Evolutionary conservation across 2,888 invertebrate genomes (phyloP), one percentile per base, ranked within the genome.

Genomic region (Xestia rhomboidea): DNA sequence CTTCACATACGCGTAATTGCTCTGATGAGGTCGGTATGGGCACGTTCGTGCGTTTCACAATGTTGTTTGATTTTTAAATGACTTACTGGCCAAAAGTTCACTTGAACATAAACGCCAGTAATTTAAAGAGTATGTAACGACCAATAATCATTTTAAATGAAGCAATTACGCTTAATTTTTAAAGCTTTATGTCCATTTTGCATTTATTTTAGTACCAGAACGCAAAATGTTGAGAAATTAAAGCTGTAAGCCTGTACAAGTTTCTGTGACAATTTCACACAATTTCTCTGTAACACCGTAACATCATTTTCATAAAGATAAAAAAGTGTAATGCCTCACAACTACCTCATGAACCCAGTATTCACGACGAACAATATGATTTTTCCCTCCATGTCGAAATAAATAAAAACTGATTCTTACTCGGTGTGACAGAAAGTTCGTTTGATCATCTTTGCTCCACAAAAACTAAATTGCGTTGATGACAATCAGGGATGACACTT

Each of bases 311-410:
- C 8, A 57, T 60, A 21, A 34, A 63, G 13, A 69, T 51, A 54
- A 85, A 70, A 82, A 83, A 49, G n/a, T 15, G 27, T 30, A 2
- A 49, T 51, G 11, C 51, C 2, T 46, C 71, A 46, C 71, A 46
- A 63, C 24, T 11, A 54, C 7, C 38, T 69, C 63, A 24, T 63
- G 84, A 87, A 75, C 85, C 84, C 41, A 84, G 85, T 67, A 84
- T 69, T 66, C 85, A 84, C 72, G 75, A 60, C 46, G 49, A 74
- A 74, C 87, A 84, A 84, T 87, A 79, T 60, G 46, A 63, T 64
- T 84, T 83, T 87, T 80, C 87, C 75, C 72, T 63, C 18, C 18
- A 44, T 57, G 69, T 24, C 27, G 66, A 51, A 44, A 30, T 38
- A 62, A 66, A 74, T 27, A 75, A 84, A 87, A 84, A 87, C 46